phyloP scores from a whole-genome alignment of 2,888 invertebrate species.

The Rhagonycha lutea region DNA sequence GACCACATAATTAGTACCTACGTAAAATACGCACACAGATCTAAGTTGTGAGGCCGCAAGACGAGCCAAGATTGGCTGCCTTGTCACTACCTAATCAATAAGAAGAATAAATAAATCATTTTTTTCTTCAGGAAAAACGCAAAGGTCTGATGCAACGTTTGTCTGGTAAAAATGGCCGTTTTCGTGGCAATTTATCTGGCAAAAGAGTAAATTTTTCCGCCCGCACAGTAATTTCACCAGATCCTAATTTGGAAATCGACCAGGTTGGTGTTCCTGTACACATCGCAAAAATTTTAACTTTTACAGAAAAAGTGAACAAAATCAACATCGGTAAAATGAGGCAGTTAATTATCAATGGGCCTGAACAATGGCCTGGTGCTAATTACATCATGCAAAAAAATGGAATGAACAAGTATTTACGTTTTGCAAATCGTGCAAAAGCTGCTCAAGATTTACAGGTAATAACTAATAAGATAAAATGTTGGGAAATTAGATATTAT shows the following conservation, averaged over 20 bases:
- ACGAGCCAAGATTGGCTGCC: too few relatives aligned
- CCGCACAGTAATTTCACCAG: constrained; percentile 97
- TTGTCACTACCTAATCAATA: too few relatives aligned
- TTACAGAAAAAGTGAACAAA: constrained; percentile 88
- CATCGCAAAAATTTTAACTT: constrained; percentile 94
- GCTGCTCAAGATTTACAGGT: constrained; percentile 79
- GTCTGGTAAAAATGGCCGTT: constrained; percentile 98
- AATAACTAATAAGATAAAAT: too few relatives aligned
- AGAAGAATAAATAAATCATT: not conserved
- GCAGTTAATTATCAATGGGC: constrained; percentile 85
- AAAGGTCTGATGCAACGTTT: constrained; percentile 91
- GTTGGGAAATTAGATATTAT: not conserved
- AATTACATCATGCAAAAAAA: constrained; percentile 78
- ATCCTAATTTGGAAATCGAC: constrained; percentile 96
- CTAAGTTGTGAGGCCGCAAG: not conserved
- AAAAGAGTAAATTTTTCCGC: constrained; percentile 98
- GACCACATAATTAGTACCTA: too few relatives aligned
- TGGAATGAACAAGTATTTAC: constrained; percentile 64
- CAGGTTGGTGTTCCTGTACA: constrained; percentile 96
- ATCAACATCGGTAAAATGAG: constrained; percentile 84
- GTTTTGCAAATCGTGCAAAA: constrained; percentile 90
- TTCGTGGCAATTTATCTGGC: constrained; percentile 96
- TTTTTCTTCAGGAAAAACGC: constrained; percentile 72
- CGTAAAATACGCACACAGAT: not conserved
- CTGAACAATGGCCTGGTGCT: constrained; percentile 93